Evolutionary conservation across 2,113 vertebrate species (phyloP).

Genomic region (Toxotes chatareus): DNA sequence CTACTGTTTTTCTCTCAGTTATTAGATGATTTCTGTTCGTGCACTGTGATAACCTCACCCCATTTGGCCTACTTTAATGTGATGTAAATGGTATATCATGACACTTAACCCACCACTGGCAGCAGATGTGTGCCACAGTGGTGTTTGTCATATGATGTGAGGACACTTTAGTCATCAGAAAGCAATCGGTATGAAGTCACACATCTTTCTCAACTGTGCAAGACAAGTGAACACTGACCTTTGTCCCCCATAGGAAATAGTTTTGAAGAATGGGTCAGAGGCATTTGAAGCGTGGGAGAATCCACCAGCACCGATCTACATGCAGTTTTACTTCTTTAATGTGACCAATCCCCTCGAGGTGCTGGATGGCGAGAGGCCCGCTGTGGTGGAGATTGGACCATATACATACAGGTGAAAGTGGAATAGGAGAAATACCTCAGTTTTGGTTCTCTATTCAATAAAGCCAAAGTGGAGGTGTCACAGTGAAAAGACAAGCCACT

Average conservation of each 20-base stretch:
- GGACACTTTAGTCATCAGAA: constrained; percentile 28
- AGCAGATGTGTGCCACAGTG: neutral
- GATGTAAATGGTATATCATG: too few species aligned
- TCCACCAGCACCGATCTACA: constrained; percentile 91
- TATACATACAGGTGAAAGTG: constrained; percentile 93
- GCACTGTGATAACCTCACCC: neutral
- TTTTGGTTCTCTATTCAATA: neutral
- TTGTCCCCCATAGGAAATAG: constrained; percentile 83
- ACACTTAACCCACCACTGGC: neutral
- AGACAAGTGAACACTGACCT: constrained; percentile 28
- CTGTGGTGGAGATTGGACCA: constrained; percentile 90
- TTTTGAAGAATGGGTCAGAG: constrained; percentile 90
- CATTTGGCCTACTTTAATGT: neutral
- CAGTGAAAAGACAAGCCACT: neutral
- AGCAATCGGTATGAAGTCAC: neutral
- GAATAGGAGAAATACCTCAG: neutral
- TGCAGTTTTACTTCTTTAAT: constrained; percentile 98
- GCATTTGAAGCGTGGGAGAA: constrained; percentile 90
- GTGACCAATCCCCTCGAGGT: constrained; percentile 93
- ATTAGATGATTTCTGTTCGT: neutral
- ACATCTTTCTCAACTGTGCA: neutral
- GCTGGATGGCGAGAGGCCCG: constrained; percentile 87
- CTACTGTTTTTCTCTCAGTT: neutral
- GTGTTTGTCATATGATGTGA: constrained; percentile 36
- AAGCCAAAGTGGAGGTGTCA: neutral